phyloP scores from a whole-genome alignment of 1,140 invertebrate genomes.

The Hypsibius dujardini region DNA sequence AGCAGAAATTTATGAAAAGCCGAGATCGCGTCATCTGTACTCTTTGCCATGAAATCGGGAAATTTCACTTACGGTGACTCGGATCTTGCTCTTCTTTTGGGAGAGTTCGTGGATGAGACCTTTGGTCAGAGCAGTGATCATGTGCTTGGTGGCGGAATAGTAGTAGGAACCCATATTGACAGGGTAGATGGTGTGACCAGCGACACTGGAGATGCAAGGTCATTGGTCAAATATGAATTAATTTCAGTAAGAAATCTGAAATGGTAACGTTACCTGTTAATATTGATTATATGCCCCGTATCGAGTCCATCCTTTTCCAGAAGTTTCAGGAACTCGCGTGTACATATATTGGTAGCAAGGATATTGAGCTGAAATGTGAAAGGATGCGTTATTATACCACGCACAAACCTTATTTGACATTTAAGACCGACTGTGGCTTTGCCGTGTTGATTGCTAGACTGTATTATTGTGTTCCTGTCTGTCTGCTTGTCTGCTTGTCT shows the following conservation, averaged over 20 bases:
- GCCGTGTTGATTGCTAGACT: not conserved
- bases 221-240: not conserved
- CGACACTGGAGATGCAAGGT: conserved; percentile 28
- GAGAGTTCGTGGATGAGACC: conserved; percentile 46
- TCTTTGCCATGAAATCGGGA: not conserved
- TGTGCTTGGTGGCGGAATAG: conserved; percentile 50
- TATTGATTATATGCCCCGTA: conserved; percentile 49
- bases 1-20: not conserved
- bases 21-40: not conserved
- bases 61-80: conserved; percentile 41
- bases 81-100: conserved; percentile 40
- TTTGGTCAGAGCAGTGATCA: conserved; percentile 45
- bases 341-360: conserved; percentile 46
- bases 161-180: conserved; percentile 32
- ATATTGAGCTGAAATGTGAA: conserved; percentile 41
- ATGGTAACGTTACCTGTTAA: conserved; percentile 42
- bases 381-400: not conserved
- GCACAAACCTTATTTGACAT: not conserved
- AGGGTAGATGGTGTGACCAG: conserved; percentile 32
- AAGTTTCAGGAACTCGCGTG: conserved; percentile 43
- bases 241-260: not conserved
- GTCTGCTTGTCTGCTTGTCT: too few species aligned
- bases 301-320: conserved; percentile 45
- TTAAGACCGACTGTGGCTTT: not conserved
- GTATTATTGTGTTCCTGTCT: too few species aligned